These are phyloP conservation scores for Apamea crenata DNA, from an alignment of 2,888 invertebrate genomes.

Conservation along the genomic window DNA sequence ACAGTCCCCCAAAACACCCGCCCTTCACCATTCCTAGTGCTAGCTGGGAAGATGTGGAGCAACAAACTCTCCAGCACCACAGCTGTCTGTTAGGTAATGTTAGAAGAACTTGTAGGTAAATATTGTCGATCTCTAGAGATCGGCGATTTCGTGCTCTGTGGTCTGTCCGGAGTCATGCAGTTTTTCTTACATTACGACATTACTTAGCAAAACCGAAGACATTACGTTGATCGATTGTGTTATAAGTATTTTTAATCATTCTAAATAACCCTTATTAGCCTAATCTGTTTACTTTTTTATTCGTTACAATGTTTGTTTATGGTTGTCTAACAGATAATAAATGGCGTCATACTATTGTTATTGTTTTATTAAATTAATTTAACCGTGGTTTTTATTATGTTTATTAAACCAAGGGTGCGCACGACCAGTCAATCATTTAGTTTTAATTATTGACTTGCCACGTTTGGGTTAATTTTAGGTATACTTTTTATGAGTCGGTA, in stretches of 20 bases:
- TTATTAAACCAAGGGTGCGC: constrained; percentile 12
- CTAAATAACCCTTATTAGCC: neutral
- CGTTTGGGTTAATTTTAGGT: constrained; percentile 6
- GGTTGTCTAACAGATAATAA: neutral
- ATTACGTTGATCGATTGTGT: neutral
- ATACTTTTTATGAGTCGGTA: neutral
- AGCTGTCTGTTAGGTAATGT: neutral
- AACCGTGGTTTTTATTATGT: neutral
- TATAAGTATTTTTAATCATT: neutral
- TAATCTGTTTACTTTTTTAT: neutral
- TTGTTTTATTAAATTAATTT: constrained; percentile 6
- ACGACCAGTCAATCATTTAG: neutral
- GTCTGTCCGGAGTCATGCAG: constrained; percentile 1
- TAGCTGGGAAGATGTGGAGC: neutral
- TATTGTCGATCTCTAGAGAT: neutral
- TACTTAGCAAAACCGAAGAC: neutral
- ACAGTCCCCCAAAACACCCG: too few species aligned
- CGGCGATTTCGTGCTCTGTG: neutral
- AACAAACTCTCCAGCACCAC: neutral
- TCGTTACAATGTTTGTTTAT: constrained; percentile 8
- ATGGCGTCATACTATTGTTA: constrained; percentile 6
- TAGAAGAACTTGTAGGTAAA: neutral
- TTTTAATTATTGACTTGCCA: constrained; percentile 8
- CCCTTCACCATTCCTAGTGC: too few species aligned
- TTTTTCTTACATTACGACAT: constrained; percentile 24